Base-by-base conservation (phyloP, 2,113 vertebrate genomes). In the Ceuthmochares aereus region DNA sequence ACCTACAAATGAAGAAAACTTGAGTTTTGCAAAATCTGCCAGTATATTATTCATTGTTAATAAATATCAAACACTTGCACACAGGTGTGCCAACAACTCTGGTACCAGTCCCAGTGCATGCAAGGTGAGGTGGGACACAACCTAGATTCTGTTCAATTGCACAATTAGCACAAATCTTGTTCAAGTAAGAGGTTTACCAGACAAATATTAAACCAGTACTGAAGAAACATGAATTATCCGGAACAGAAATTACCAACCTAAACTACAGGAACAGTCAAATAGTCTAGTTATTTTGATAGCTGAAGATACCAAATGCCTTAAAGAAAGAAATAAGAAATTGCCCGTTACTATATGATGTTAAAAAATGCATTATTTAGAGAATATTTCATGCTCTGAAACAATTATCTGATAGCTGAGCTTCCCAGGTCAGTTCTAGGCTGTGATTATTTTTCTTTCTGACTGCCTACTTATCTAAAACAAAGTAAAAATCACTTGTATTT, bases 81-180 rank as follows among this genome's bases (percentile, higher is more conserved):
- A 20, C 43, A n/a, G 5, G 12, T 4, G 32, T 45, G 29, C n/a
- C 30, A 63, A 8, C 14, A 32, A 2, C 22, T 49, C 15, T 43
- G 18, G 25, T 67, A 4, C 0, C n/a, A 69, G 10, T 16, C 32
- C 7, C 25, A 9, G 3, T 2, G 14, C 1, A 3, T 8, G 12
- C 0, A 2, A 62, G 32, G 43, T 68, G 47, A 75, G 43, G 15
- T 18, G 60, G 25, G 56, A 30, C 21, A 58, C 1, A 20, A 34
- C 20, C 26, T 25, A 12, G 14, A 37, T 27, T 70, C 43, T 40
- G 16, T 8, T 72, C 66, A 5, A 12, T 2, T 2, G 32, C 14
- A 7, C 27, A 42, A 19, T 37, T 51, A 8, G 21, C 40, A 62
- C 18, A 75, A 30, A 51, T 15, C 22, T 14, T 82, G 47, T 13